Percentiles rank a stretch among this genome's conserved stretches.
phyloP scores from a whole-genome alignment of 2,113 vertebrate species.

The Chaenogobius annularis region DNA sequence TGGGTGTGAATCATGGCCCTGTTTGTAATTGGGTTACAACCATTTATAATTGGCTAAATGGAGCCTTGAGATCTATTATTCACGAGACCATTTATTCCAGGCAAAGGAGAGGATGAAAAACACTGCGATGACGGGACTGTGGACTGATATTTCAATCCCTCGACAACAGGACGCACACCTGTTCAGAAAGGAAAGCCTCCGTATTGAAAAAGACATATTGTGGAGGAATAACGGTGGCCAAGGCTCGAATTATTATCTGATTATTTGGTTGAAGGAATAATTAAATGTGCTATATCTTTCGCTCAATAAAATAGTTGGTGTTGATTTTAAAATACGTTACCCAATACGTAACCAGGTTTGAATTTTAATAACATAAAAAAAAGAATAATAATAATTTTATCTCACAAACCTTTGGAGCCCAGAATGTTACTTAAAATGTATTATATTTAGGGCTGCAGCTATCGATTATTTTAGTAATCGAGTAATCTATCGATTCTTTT shows the following conservation, averaged over 20 bases:
- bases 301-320: background rate
- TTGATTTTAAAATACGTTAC: too few species aligned
- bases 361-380: too few species aligned
- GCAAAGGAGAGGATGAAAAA: background rate
- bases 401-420: too few species aligned
- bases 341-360: too few species aligned
- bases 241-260: background rate
- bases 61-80: slow-evolving; percentile 10
- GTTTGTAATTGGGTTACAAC: slow-evolving; percentile 12
- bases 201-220: background rate
- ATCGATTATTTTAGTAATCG: too few species aligned
- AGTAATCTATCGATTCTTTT: too few species aligned
- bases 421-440: too few species aligned
- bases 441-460: too few species aligned
- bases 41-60: slow-evolving; percentile 12
- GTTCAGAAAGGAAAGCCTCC: background rate
- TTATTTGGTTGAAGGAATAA: background rate
- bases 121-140: background rate
- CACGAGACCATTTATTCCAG: background rate
- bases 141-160: background rate
- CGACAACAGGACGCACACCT: background rate
- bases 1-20: slow-evolving; percentile 3
- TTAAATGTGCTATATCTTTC: background rate
- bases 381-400: too few species aligned
- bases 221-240: background rate